Evolutionary conservation across 2,888 invertebrate genomes (phyloP).

Genomic region (Folsomia manolachei): DNA sequence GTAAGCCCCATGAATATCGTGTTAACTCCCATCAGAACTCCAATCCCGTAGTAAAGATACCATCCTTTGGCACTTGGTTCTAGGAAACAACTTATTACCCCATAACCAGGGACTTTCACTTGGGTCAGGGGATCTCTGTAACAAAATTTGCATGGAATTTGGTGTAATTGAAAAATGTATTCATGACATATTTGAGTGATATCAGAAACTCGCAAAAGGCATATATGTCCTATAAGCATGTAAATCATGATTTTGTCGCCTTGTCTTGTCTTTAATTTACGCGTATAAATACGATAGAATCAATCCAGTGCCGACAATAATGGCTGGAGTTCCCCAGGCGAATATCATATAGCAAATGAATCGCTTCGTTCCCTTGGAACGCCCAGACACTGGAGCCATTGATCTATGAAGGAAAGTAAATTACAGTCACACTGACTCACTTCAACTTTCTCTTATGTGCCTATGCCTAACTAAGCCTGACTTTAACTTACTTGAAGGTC

Average conservation of each 20-base stretch:
- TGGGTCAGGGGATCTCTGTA: slow-evolving; percentile 31
- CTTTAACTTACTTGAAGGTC: slow-evolving; percentile 48
- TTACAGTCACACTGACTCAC: not conserved
- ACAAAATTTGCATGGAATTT: too few relatives aligned
- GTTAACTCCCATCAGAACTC: slow-evolving; percentile 38
- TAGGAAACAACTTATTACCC: slow-evolving; percentile 35
- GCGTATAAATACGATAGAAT: slow-evolving; percentile 37
- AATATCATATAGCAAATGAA: slow-evolving; percentile 39
- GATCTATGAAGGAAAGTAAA: slow-evolving; percentile 19
- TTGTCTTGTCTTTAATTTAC: too few relatives aligned
- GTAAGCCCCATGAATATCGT: slow-evolving; percentile 36
- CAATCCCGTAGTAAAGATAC: slow-evolving; percentile 46
- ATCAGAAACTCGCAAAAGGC: not conserved
- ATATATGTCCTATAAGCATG: too few relatives aligned
- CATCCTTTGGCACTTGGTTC: slow-evolving; percentile 37
- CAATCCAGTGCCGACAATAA: slow-evolving; percentile 32
- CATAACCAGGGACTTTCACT: slow-evolving; percentile 47
- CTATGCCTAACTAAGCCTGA: too few relatives aligned
- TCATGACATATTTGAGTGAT: not conserved
- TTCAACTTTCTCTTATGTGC: too few relatives aligned
- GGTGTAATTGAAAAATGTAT: too few relatives aligned
- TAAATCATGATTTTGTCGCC: too few relatives aligned
- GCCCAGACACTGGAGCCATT: slow-evolving; percentile 31
- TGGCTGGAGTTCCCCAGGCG: slow-evolving; percentile 40
- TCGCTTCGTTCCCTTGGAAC: slow-evolving; percentile 32